Base-by-base conservation (phyloP, 2,888 invertebrate species). In the Prosapia bicincta region DNA sequence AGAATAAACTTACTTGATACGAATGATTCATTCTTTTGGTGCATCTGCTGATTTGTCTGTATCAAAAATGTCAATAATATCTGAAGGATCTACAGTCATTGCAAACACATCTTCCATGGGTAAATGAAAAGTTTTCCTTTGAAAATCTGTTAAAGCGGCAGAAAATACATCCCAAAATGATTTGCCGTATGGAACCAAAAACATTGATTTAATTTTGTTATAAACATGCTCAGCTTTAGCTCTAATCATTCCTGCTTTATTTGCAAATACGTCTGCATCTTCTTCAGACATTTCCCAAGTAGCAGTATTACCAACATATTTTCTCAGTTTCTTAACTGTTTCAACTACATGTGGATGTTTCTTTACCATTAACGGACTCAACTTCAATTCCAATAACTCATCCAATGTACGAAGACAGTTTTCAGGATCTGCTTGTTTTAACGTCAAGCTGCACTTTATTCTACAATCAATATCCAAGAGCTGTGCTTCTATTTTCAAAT, bases 321-420 rank as follows among this genome's bases (percentile, higher is more conserved):
- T 79, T 71, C 79, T 81, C 81, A 87, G 85, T 77, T 93, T 89
- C 81, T 92, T 91, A 72, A 95, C 88, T 0, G 94, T 94, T 82
- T 93, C 92, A 68, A 95, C 88, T 80, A 93, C 89, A 68, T 91
- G 90, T 0, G 94, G 92, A 86, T 95, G 93, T 80, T 95, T 95
- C 75, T 93, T 88, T 66, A 96, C 84, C 92, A 94, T 94, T 25
- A 94, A 84, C 0, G 91, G 90, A 78, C 91, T 91, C 25, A 93
- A 83, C 5, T 90, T 85, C 77, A 92, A 82, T 7, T 87, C 87
- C 83, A 87, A 81, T 80, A 88, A 84, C 77, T 91, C 89, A 66
- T 93, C 91, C 79, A 96, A 85, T 1, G 91, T 86, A 72, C 90
- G 89, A 38, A 95, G 84, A 78, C 94, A 94, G 75, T 89, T 85